Evolutionary conservation across 1,140 invertebrate genomes (phyloP), one percentile per base, ranked within the genome.

Genomic region (Pseudomyrmex concolor): DNA sequence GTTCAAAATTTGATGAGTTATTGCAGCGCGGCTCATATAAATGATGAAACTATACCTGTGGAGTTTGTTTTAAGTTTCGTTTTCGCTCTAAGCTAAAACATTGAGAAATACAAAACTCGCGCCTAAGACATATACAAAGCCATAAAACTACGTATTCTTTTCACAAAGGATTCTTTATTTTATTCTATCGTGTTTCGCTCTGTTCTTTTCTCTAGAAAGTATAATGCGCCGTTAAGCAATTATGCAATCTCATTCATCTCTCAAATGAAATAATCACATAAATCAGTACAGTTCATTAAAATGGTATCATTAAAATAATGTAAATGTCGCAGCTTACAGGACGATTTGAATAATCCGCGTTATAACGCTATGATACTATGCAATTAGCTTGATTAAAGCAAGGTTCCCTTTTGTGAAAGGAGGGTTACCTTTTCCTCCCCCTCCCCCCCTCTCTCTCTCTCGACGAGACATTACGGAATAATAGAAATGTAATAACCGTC

Each of bases 381-480:
- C 51, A 80, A 80, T 80, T 80, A 80, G 76, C 66, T 80, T 80
- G 54, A 80, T 80, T 80, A 80, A 80, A 80, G 25, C 43, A 78
- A 60, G 15, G 54, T 59, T 57, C 76, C 59, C 71, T 71, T 80
- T 34, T 34, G 34, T 7, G 19, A 59, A 59, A 22, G 9, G 55
- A 19, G 19, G 43, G 8, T 71, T 17, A 3, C 57, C 50, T 51
- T 10, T 51, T 12, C 50, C 13, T 3, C 13, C 50, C 50, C 3
- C 50, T 0, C 50, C 10, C 7, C 12, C 50, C 0, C 50, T 51
- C 50, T 51, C 13, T 51, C 10, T 10, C 45, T 59, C 19, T 70
- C 55, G 43, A 70, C 25, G 17, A 25, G 54, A 71, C 2, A 50
- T 59, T 70, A 78, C 59, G 51, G 66, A 34, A 60, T 68, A 71